Base-by-base conservation (phyloP, 2,888 invertebrate genomes). In the Cataglyphis cursor region DNA sequence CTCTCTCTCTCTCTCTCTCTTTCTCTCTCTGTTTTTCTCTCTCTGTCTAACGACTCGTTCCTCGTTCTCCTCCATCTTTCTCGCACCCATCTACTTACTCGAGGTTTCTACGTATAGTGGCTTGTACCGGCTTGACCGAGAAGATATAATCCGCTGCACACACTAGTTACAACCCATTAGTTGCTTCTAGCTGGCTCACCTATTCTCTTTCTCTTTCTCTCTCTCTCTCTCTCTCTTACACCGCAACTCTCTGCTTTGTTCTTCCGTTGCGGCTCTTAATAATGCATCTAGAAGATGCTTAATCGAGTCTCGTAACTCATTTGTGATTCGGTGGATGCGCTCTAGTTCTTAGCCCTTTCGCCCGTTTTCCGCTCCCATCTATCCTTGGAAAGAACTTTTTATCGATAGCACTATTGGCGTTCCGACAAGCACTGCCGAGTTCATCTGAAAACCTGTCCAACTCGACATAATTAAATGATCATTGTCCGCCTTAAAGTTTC, bases 91-190 rank as follows among this genome's bases (percentile, higher is more conserved):
- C 35, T 61, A 51, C 38, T 61, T 24, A 75, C 78, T 82, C 80
- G 80, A 85, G 85, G 65, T 81, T 80, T 83, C 81, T 62, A 72
- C 81, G 81, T 84, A 81, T 81, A 73, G 65, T 81, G 75, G 89
- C 86, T 89, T 85, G 83, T 87, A 84, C 78, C 87, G 85, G 85
- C 86, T 87, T 89, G 89, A 90, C 89, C 86, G 83, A 84, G 90
- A 83, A 89, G 80, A 81, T 91, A 90, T 91, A 91, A 90, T 88
- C 90, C 89, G 83, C 54, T 86, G 81, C 86, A 84, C 90, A 89
- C 85, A 90, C 89, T 86, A 85, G 86, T 88, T 91, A 87, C 87
- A 91, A 87, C 80, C 88, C 86, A 91, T 89, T 91, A 91, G 88
- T 88, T 86, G 84, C 85, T 78, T 38, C 82, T 41, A 54, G 51